phyloP scores from a whole-genome alignment of 2,113 vertebrate species.

The Galbula dea region DNA sequence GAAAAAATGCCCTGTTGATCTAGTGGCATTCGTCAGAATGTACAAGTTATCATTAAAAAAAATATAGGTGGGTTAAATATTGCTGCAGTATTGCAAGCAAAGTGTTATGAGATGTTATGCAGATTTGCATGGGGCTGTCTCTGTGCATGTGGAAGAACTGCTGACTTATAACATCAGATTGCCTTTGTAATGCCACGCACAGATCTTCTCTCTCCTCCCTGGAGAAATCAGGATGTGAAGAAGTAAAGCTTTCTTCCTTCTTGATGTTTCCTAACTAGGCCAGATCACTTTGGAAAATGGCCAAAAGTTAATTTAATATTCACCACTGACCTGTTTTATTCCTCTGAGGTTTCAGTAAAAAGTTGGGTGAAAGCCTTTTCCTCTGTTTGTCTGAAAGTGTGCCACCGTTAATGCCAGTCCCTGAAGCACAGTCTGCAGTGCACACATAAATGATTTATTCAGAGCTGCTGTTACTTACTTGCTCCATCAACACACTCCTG shows the following conservation, averaged over 20 bases:
- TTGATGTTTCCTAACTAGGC: constrained; percentile 74
- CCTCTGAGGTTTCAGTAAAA: constrained; percentile 71
- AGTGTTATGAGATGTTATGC: not conserved
- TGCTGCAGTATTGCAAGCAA: not conserved
- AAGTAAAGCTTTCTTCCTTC: constrained; percentile 70
- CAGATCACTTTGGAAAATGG: constrained; percentile 73
- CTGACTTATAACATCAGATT: constrained; percentile 51
- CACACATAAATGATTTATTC: constrained; percentile 70
- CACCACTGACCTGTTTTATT: constrained; percentile 75
- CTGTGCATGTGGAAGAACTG: constrained; percentile 15
- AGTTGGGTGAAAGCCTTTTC: constrained; percentile 72
- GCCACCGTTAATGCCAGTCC: constrained; percentile 38
- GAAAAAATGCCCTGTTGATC: not conserved
- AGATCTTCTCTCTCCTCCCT: constrained; percentile 46
- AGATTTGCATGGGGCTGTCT: not conserved
- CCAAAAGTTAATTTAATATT: constrained; percentile 77
- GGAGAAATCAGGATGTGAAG: constrained; percentile 69
- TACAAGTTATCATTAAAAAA: not conserved
- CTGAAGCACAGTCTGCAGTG: constrained; percentile 57
- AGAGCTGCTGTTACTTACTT: constrained; percentile 49
- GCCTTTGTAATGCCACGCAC: constrained; percentile 23
- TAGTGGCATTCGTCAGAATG: not conserved
- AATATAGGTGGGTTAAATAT: not conserved
- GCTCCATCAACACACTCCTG: constrained; percentile 49
- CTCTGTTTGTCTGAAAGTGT: constrained; percentile 61